These are phyloP conservation scores for Acronicta leporina DNA, from an alignment of 2,888 invertebrate genomes.

Conservation along the genomic window DNA sequence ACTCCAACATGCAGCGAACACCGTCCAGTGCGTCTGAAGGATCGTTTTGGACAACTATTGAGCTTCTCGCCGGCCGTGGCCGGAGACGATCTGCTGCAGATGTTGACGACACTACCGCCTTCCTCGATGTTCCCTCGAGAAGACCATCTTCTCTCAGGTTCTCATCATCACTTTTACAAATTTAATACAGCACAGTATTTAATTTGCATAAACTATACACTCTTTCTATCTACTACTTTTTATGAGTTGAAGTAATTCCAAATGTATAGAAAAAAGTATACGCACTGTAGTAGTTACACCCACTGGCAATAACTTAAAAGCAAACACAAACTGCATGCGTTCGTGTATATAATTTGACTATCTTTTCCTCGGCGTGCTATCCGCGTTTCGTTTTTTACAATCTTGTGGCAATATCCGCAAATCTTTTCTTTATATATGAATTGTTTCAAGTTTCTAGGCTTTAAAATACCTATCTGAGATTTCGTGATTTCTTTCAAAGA, in stretches of 20 bases:
- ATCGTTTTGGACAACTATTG: constrained; percentile 91
- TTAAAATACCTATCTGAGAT: constrained; percentile 3
- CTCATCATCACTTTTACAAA: constrained; percentile 27
- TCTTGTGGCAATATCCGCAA: too few relatives aligned
- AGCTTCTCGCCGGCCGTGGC: constrained; percentile 88
- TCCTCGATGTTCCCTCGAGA: constrained; percentile 65
- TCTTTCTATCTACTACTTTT: not conserved
- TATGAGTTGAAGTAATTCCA: not conserved
- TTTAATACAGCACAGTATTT: constrained; percentile 5
- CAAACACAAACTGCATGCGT: constrained; percentile 13
- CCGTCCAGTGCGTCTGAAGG: constrained; percentile 84
- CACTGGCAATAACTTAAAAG: constrained; percentile 10
- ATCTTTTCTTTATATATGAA: too few relatives aligned
- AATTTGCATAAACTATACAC: constrained; percentile 6
- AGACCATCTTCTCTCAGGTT: constrained; percentile 81
- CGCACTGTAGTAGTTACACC: constrained; percentile 12
- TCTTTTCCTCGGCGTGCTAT: constrained; percentile 10
- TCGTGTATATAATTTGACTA: constrained; percentile 22
- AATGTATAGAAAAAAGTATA: too few relatives aligned
- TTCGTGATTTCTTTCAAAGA: too few relatives aligned
- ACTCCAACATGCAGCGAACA: constrained; percentile 75
- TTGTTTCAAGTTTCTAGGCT: too few relatives aligned
- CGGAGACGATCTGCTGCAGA: constrained; percentile 84
- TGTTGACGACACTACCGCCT: constrained; percentile 69
- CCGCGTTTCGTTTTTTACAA: constrained; percentile 8